Base-by-base conservation (phyloP, 2,113 vertebrate species). In the Cygnus atratus region DNA sequence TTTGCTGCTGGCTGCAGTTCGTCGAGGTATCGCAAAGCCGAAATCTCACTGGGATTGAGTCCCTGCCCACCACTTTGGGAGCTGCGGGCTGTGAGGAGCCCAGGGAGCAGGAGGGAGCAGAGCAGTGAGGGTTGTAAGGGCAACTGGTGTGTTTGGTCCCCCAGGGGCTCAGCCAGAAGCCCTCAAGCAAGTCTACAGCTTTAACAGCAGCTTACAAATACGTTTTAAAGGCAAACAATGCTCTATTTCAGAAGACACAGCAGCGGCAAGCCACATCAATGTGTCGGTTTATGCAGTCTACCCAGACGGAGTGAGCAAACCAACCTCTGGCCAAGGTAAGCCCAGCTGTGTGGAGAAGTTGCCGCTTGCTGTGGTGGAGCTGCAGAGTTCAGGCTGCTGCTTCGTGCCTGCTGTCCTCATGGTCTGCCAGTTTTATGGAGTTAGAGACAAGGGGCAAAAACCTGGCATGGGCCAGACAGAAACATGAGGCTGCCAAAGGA, bases 241-340 rank as follows among this genome's bases (percentile, higher is more conserved):
- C 10, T 76, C 24, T 43, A 46, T 65, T 58, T 18, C 88, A 91
- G 96, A 50, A n/a, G 73, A 28, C 16, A 43, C 82, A 12, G 80
- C 8, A 11, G 43, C 68, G 6, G 92, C 66, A 54, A 62, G 58
- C 1, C 18, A 0, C 6, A 9, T 43, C 17, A 44, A 35, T 0
- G 82, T 95, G 66, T 82, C 39, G 0, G 92, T 98, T 3, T 97
- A 83, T 0, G 94, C 96, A 1, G 88, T 97, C 19, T 98, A 98
- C 15, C 55, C 85, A 3, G 20, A 59, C 0, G 96, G 96, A 11
- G 55, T 65, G 81, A 97, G 97, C 87, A 1, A 5, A 0, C 55
- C 96, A 9, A 35, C 74, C 48, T 87, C 87, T 2, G 1, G 48
- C 44, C 95, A 52, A 74, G 91, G 97, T 98, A 76, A 96, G 96